Evolutionary conservation across 2,888 invertebrate species (phyloP), one percentile per base, ranked within the genome.

Genomic region (Sinopyrophorus schimmeli): DNA sequence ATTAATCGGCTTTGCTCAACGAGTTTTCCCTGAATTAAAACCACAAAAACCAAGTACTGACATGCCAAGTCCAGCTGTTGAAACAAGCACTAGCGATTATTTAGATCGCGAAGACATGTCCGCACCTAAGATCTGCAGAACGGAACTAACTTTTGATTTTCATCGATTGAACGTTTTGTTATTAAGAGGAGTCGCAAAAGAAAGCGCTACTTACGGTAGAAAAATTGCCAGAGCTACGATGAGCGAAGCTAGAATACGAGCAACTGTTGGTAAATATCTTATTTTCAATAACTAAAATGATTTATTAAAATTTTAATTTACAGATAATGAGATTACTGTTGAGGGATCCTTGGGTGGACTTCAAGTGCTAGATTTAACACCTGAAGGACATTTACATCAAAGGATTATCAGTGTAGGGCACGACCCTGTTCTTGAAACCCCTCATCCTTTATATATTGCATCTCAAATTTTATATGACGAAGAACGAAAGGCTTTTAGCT

Each of bases 181-280:
- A 55, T 76, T 96, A 55, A 80, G 94, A 48, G 91, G 91, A 1
- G 82, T 89, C 0, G 77, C 87, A 63, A 83, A 83, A 58, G 87
- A 87, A 55, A 85, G 84, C 27, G 76, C 77, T 56, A 73, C 86
- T 35, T 78, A 84, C 17, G 92, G 90, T 0, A 82, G 87, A 59
- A 96, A 96, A 78, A 90, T 96, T 51, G 94, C 94, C 47, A 96
- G 95, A 0, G 92, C 94, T 10, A 95, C 94, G 7, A 83, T 96
- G 81, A 86, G 87, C 52, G 91, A 91, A 69, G 94, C 95, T 1
- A 84, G 86, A 71, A 89, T 96, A 59, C 88, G 92, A 72, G 92
- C 92, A 7, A 86, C 86, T 2, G 73, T 92, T 31, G 86, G 89
- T 75, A 68, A 77, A n/a, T n/a, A n/a, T n/a, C n/a, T n/a, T n/a